Conservation (phyloP, 2,797 vertebrate genomes). For the Perodicticus potto region DNA sequence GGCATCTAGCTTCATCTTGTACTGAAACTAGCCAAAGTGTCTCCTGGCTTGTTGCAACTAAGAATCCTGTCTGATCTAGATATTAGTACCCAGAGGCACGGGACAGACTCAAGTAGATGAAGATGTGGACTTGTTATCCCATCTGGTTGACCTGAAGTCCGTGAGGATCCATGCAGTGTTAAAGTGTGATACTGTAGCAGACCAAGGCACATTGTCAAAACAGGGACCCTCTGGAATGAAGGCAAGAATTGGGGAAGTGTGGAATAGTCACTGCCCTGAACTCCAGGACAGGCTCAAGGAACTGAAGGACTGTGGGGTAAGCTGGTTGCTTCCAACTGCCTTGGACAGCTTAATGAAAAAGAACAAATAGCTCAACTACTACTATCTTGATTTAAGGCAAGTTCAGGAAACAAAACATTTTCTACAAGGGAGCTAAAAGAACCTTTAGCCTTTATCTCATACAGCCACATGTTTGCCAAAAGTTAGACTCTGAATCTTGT, state of each 20-base stretch:
- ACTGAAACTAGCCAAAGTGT: background rate
- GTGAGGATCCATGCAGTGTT: background rate
- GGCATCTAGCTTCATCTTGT: background rate
- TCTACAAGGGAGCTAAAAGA: background rate
- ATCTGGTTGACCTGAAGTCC: background rate
- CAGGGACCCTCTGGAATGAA: background rate
- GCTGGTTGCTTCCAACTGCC: background rate
- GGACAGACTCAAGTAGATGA: background rate
- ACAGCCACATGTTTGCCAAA: background rate
- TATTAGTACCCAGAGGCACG: background rate
- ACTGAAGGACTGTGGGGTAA: background rate
- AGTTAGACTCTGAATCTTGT: background rate
- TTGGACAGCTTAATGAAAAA: background rate
- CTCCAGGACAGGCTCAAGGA: background rate
- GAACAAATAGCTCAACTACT: background rate
- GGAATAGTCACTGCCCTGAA: background rate
- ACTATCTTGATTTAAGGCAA: background rate
- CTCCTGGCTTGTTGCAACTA: background rate
- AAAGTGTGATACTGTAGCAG: background rate
- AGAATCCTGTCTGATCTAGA: background rate
- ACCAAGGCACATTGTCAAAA: background rate
- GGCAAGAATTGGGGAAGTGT: no score
- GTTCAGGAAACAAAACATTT: background rate
- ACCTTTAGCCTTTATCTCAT: background rate
- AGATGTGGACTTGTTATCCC: background rate